These are phyloP conservation scores for Elgaria multicarinata DNA, from an alignment of 2,113 vertebrate genomes.

Conservation along the genomic window DNA sequence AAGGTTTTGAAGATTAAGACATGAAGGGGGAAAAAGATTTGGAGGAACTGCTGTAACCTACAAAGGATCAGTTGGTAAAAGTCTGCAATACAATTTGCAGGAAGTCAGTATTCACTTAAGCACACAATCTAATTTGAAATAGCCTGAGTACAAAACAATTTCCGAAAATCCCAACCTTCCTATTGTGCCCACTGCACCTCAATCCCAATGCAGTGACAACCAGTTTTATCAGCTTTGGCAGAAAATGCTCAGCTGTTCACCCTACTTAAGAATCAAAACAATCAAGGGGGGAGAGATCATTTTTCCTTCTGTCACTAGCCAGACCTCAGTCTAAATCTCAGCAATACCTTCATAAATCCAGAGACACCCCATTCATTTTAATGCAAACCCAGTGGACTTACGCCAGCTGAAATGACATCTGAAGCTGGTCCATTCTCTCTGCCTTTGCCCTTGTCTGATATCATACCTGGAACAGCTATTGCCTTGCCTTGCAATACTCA, in stretches of 20 bases:
- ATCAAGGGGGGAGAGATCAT: background rate
- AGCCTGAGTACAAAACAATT: background rate
- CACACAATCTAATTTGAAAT: background rate
- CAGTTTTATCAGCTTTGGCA: background rate
- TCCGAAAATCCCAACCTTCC: background rate
- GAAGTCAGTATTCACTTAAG: background rate
- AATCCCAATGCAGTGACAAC: background rate
- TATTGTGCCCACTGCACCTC: background rate
- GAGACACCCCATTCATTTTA: background rate
- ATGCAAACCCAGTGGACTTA: background rate
- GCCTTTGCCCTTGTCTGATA: background rate
- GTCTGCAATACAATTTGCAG: conserved; percentile 18
- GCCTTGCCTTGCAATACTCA: background rate
- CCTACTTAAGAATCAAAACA: conserved; percentile 11
- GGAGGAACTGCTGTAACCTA: background rate
- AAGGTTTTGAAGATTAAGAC: background rate
- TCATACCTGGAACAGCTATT: rapidly evolving
- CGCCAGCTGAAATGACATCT: background rate
- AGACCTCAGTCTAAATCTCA: background rate
- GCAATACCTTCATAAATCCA: background rate
- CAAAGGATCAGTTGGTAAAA: background rate
- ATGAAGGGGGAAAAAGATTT: background rate
- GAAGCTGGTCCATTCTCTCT: background rate
- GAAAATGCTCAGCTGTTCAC: background rate
- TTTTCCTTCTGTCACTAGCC: background rate